These are phyloP conservation scores for Cataglyphis rosenhaueri DNA, from an alignment of 2,888 invertebrate species.

Conservation along the genomic window DNA sequence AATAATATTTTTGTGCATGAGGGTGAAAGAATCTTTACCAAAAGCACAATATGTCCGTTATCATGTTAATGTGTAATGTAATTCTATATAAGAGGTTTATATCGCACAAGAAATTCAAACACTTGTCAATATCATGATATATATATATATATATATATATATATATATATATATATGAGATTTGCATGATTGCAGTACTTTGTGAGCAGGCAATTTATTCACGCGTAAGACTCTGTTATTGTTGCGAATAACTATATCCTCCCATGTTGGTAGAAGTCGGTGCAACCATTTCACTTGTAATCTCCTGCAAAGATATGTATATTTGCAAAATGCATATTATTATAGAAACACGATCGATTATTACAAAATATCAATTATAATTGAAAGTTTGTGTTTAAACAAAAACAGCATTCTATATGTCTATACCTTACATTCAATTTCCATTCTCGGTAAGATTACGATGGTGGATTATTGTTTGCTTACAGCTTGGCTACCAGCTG, in stretches of 20 bases:
- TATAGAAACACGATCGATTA: background rate
- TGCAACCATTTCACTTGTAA: conserved; percentile 70
- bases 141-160: conserved; percentile 66
- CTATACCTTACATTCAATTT: conserved; percentile 80
- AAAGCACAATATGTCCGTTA: conserved; percentile 58
- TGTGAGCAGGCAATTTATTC: conserved; percentile 69
- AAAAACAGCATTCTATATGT: conserved; percentile 24
- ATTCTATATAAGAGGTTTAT: conserved; percentile 58
- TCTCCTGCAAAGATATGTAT: conserved; percentile 68
- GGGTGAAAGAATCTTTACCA: conserved; percentile 50
- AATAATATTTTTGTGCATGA: background rate
- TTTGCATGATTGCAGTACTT: conserved; percentile 69
- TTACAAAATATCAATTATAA: background rate
- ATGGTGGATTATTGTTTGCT: conserved; percentile 82
- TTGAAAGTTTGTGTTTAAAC: background rate
- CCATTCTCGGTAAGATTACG: conserved; percentile 77
- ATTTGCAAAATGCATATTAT: conserved; percentile 3
- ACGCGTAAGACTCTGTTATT: conserved; percentile 76
- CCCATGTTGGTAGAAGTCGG: conserved; percentile 72
- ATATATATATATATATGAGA: conserved; percentile 72
- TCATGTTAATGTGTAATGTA: conserved; percentile 29
- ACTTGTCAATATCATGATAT: conserved; percentile 48
- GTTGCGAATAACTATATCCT: conserved; percentile 73
- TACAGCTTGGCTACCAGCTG: conserved; percentile 80
- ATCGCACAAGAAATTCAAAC: conserved; percentile 61